Conservation (phyloP, 1,140 invertebrate species). For the Ditylenchus dipsaci region DNA sequence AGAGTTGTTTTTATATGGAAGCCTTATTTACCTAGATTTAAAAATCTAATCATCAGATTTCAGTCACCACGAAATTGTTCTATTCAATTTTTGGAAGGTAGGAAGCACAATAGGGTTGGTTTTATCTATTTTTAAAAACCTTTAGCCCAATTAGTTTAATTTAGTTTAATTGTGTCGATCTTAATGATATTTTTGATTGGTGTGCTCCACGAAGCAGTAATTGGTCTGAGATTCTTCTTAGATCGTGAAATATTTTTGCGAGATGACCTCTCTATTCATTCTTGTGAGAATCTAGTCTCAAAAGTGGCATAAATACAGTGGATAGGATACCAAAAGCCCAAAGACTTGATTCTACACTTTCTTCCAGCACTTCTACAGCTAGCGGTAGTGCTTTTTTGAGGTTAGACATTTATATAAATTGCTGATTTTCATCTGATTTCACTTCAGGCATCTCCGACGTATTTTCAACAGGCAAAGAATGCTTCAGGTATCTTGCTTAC, state of each 20-base stretch:
- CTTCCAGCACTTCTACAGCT: not conserved
- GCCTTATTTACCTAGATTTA: no score
- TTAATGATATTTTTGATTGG: constrained; percentile 16
- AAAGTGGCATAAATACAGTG: not conserved
- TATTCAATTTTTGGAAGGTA: constrained; percentile 28
- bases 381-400: not conserved
- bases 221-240: constrained; percentile 27
- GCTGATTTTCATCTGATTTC: not conserved
- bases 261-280: not conserved
- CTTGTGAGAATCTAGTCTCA: not conserved
- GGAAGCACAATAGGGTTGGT: constrained; percentile 21
- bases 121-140: constrained; percentile 6
- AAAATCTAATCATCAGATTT: no score
- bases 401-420: not conserved
- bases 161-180: constrained; percentile 22
- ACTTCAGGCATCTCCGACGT: not conserved
- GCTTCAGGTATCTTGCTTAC: not conserved
- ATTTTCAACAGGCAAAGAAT: not conserved
- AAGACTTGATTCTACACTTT: not conserved
- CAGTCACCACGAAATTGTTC: constrained; percentile 24
- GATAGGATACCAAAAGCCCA: not conserved
- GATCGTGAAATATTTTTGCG: constrained; percentile 16
- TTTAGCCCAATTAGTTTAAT: constrained; percentile 10
- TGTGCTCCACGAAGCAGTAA: constrained; percentile 23
- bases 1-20: no score